Evolutionary conservation across 2,113 vertebrate species (phyloP).

Genomic region (Chauna torquata): DNA sequence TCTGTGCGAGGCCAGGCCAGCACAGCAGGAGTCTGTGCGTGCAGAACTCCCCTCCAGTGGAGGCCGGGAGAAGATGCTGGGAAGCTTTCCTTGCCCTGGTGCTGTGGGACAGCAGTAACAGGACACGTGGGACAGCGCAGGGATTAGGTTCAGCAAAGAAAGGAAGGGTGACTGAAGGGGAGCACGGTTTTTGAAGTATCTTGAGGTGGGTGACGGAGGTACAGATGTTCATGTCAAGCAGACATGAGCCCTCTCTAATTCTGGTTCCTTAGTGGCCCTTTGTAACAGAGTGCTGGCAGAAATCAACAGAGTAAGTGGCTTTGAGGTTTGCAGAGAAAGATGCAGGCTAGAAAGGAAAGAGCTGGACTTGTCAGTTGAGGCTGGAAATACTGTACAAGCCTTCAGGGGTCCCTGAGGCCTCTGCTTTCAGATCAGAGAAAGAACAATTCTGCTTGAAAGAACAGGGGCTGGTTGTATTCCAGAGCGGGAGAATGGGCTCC

Average conservation of each 20-base stretch:
- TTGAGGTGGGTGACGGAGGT: neutral
- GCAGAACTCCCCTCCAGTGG: neutral
- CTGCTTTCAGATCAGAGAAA: slow-evolving; percentile 33
- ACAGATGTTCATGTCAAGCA: neutral
- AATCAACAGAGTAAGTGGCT: neutral
- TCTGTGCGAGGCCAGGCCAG: neutral
- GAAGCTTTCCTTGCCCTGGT: neutral
- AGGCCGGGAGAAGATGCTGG: neutral
- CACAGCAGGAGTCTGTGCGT: fast-evolving
- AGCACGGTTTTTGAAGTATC: neutral
- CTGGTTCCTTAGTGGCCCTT: neutral
- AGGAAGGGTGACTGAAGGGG: neutral
- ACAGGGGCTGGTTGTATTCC: neutral
- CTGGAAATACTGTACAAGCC: slow-evolving; percentile 7
- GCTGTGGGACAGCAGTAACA: fast-evolving
- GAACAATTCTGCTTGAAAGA: neutral
- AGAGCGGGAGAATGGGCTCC: slow-evolving; percentile 22
- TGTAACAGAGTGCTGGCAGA: neutral
- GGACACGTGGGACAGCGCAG: fast-evolving
- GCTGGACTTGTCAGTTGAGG: slow-evolving; percentile 7
- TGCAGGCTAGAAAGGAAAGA: slow-evolving; percentile 21
- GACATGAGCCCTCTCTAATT: neutral
- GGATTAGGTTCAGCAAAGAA: neutral
- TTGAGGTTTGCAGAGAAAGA: slow-evolving; percentile 34
- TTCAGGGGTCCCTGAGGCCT: slow-evolving; percentile 31